Base-by-base conservation (phyloP, 2,113 vertebrate genomes). In the Cebidichthys violaceus region DNA sequence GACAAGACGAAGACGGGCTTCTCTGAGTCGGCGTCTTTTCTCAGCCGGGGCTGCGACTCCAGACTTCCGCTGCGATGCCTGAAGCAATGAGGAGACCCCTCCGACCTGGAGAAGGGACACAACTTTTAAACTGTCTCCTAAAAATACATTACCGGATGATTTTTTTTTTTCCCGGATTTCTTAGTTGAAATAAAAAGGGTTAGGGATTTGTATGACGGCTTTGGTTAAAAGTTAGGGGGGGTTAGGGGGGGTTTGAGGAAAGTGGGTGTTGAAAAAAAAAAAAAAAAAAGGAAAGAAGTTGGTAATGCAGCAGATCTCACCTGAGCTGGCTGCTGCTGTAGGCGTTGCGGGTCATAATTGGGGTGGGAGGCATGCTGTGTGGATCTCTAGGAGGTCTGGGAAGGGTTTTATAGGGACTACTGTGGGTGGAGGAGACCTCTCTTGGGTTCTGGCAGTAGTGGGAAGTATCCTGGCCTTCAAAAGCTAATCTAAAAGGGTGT, bases 301-400 rank as follows among this genome's bases (percentile, higher is more conserved):
- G 11, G 60, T 2, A 76, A 2, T 66, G 73, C 65, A 69, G 33
- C 52, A 47, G 24, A 76, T 83, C 94, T 91, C 95, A 99, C 98
- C 97, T 96, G 84, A 98, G 91, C 90, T 98, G 97, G 95, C 95
- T 97, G 96, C 96, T 99, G 91, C 98, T 99, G 95, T 97, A 98
- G 89, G 97, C 97, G 0, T 97, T 99, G 71, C 97, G 96, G 54
- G 97, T 97, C 79, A 99, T 96, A 75, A 97, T 95, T 0, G 97
- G 97, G 0, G 97, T 98, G 14, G 95, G 96, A 9, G 97, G 97
- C 95, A 97, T 96, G 95, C 97, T 98, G 67, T 95, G 95, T 0
- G 96, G 96, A 0, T 97, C 96, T 2, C 86, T 95, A 1, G 94
- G 94, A 62, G 96, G 95, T 81, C 97, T 94, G 65, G 97, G 96